A percentile compares a stretch with the other conserved stretches of the same genome.
phyloP scores from a whole-genome alignment of 2,888 invertebrate genomes.

The Coremacera marginata region DNA sequence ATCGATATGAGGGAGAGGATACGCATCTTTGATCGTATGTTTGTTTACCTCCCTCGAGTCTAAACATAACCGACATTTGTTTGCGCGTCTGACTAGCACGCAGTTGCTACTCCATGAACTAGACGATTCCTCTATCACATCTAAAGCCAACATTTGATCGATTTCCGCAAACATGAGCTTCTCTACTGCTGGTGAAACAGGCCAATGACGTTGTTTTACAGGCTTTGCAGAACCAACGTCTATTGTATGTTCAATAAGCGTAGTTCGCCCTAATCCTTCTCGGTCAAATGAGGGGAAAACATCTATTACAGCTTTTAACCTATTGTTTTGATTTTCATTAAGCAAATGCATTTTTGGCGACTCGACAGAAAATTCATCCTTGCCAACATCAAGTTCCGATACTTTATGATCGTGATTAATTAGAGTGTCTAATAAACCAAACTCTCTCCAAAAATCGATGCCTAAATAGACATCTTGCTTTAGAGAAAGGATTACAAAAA shows the following conservation, averaged over 20 bases:
- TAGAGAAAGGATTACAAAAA: constrained; percentile 19
- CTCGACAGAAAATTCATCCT: background rate
- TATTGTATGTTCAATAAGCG: constrained; percentile 30
- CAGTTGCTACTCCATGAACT: constrained; percentile 55
- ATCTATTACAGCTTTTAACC: background rate
- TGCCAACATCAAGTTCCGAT: background rate
- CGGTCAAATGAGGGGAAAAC: background rate
- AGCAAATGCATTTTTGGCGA: background rate
- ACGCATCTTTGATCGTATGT: constrained; percentile 13
- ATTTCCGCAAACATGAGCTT: constrained; percentile 47
- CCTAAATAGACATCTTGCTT: constrained; percentile 31
- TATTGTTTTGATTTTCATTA: background rate
- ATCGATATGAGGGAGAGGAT: constrained; percentile 6
- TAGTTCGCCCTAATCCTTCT: constrained; percentile 33
- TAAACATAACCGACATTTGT: constrained; percentile 50
- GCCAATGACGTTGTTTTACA: constrained; percentile 42
- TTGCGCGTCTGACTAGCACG: constrained; percentile 49
- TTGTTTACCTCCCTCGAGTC: constrained; percentile 54
- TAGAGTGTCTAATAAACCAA: constrained; percentile 1
- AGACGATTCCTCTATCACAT: constrained; percentile 52
- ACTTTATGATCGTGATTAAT: background rate
- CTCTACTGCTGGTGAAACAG: constrained; percentile 44
- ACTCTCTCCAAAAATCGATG: constrained; percentile 35
- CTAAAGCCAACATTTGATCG: constrained; percentile 54
- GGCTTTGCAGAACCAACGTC: constrained; percentile 22